Evolutionary conservation across 37 sponge, comb jelly and placozoan genomes (phyloP).

Genomic region (Chondrosia reniformis): DNA sequence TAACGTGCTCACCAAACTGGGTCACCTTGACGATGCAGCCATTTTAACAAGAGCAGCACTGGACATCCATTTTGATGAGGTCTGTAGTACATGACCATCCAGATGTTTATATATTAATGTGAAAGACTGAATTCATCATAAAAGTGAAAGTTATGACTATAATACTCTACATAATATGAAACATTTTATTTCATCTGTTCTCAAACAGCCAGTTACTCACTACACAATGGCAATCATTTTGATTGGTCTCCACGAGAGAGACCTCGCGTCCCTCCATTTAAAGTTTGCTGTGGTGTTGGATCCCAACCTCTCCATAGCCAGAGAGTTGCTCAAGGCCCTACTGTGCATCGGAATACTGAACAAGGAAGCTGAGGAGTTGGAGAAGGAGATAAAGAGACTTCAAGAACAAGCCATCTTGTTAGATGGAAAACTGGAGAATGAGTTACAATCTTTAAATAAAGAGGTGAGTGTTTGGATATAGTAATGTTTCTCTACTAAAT

Average conservation of each 20-base stretch:
- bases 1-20: constrained; percentile 55
- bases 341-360: not conserved
- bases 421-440: no score
- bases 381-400: not conserved
- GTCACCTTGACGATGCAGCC: constrained; percentile 67
- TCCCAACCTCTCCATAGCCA: not conserved
- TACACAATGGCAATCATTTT: constrained; percentile 13
- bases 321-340: constrained; percentile 11
- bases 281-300: constrained; percentile 11
- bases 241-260: not conserved
- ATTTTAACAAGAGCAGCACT: constrained; percentile 67
- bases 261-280: not conserved
- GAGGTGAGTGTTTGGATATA: no score
- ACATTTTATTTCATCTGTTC: no score
- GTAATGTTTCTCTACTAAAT: no score
- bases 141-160: no score
- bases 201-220: constrained; percentile 3
- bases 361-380: not conserved
- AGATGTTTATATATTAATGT: not conserved
- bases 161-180: no score
- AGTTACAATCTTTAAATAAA: no score
- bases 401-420: no score
- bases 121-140: not conserved
- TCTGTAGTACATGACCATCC: constrained; percentile 19
- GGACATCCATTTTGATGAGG: constrained; percentile 49